Conservation (phyloP, 2,113 vertebrate genomes). For the Calidris pygmaea region DNA sequence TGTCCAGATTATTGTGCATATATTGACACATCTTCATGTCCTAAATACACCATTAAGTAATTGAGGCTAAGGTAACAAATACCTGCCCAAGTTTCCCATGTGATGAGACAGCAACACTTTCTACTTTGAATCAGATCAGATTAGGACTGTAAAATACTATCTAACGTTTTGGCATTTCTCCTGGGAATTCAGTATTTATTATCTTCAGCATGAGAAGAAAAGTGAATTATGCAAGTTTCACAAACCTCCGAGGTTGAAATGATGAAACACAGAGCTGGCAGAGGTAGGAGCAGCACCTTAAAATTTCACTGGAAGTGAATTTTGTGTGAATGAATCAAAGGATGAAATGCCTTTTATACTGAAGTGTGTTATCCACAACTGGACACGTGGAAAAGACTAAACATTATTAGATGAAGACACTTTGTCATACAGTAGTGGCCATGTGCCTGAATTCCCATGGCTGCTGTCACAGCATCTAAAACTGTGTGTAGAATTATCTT, state of each 20-base stretch:
- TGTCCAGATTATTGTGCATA: not conserved
- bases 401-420: not conserved
- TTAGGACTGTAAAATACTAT: not conserved
- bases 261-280: not conserved
- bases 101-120: not conserved
- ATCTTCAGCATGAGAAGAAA: not conserved
- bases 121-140: not conserved
- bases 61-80: not conserved
- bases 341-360: not conserved
- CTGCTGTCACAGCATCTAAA: not conserved
- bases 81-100: not conserved
- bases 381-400: not conserved
- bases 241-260: not conserved
- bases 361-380: not conserved
- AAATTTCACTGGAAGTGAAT: not conserved
- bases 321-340: not conserved
- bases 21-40: not conserved
- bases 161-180: not conserved
- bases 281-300: not conserved
- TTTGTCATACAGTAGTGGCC: not conserved
- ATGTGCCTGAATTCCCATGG: not conserved
- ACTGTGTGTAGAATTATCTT: not conserved
- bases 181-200: not conserved
- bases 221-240: not conserved
- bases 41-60: not conserved